Conservation (phyloP, 2,888 invertebrate genomes). For the Achlya flavicornis region DNA sequence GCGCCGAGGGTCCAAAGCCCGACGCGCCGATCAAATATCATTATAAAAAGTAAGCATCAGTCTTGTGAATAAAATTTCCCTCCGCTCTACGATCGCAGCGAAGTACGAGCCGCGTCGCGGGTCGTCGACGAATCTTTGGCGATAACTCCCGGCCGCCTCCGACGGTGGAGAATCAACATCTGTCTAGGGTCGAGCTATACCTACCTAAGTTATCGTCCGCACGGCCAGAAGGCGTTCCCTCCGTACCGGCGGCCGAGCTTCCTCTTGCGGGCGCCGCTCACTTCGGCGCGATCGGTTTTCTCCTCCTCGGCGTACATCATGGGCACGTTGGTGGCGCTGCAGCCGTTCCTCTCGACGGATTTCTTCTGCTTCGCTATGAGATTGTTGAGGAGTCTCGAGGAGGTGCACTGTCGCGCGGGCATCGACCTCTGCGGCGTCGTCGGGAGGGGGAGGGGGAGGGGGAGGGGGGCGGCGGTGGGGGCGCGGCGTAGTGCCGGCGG, state of each 20-base stretch:
- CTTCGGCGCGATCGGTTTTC: constrained; percentile 41
- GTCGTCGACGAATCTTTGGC: constrained; percentile 70
- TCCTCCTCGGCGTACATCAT: constrained; percentile 38
- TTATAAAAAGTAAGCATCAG: constrained; percentile 79
- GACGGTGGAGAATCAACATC: constrained; percentile 62
- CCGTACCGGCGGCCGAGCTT: constrained; percentile 73
- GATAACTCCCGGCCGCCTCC: constrained; percentile 47
- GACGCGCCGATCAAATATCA: constrained; percentile 54
- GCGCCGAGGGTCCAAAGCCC: constrained; percentile 16
- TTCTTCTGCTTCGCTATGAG: constrained; percentile 57
- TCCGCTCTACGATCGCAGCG: constrained; percentile 44
- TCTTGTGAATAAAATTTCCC: constrained; percentile 73
- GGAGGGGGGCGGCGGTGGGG: constrained; percentile 21
- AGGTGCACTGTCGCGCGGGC: constrained; percentile 61
- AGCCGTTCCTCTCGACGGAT: constrained; percentile 37
- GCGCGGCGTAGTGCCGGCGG: constrained; percentile 24
- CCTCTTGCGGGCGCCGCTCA: constrained; percentile 73
- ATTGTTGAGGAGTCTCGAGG: constrained; percentile 62
- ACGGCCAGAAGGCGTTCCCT: constrained; percentile 75
- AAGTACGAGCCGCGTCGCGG: constrained; percentile 43
- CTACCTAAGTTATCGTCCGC: constrained; percentile 66
- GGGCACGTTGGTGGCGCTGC: constrained; percentile 48
- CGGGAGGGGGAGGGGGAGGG: constrained; percentile 27
- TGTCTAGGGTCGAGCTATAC: constrained; percentile 46
- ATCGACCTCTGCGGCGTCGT: constrained; percentile 36